A percentile compares a stretch with the other conserved stretches of the same genome.
These are phyloP conservation scores for Ceratotherium simum DNA, from an alignment of 2,113 vertebrate genomes.

Conservation along the genomic window DNA sequence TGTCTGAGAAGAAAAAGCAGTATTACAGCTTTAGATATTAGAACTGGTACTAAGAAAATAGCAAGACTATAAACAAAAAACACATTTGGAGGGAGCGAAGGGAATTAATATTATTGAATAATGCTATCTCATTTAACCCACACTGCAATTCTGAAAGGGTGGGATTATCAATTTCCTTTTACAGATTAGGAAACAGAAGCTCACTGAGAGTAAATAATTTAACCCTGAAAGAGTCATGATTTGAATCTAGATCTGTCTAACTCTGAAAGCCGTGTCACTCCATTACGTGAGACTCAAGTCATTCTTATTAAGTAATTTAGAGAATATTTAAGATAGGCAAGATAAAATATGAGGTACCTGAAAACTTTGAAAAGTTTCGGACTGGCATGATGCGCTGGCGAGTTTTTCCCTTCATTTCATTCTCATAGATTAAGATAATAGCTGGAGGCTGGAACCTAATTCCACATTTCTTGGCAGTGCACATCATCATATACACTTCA, in stretches of 20 bases:
- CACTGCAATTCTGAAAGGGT: neutral
- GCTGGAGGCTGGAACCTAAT: constrained; percentile 93
- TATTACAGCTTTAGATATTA: neutral
- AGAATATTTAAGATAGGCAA: neutral
- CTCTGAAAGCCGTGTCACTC: neutral
- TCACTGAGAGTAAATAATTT: neutral
- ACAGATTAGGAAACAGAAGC: neutral
- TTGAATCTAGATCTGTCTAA: neutral
- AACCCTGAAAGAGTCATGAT: neutral
- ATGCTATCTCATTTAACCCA: constrained; percentile 27
- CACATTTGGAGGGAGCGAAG: constrained; percentile 11
- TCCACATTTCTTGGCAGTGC: constrained; percentile 93
- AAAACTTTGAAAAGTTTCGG: constrained; percentile 92
- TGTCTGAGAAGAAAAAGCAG: neutral
- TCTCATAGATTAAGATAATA: constrained; percentile 93
- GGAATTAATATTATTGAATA: constrained; percentile 50
- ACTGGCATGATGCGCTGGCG: constrained; percentile 95
- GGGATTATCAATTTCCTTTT: neutral
- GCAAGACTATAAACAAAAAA: neutral
- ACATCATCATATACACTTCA: constrained; percentile 81
- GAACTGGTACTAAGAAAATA: constrained; percentile 28
- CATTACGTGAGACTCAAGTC: neutral
- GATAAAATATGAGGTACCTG: constrained; percentile 86
- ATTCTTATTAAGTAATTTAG: neutral
- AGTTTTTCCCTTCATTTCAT: constrained; percentile 83